phyloP scores from a whole-genome alignment of 2,888 invertebrate genomes.

The Rhimphoctona megacephalus region DNA sequence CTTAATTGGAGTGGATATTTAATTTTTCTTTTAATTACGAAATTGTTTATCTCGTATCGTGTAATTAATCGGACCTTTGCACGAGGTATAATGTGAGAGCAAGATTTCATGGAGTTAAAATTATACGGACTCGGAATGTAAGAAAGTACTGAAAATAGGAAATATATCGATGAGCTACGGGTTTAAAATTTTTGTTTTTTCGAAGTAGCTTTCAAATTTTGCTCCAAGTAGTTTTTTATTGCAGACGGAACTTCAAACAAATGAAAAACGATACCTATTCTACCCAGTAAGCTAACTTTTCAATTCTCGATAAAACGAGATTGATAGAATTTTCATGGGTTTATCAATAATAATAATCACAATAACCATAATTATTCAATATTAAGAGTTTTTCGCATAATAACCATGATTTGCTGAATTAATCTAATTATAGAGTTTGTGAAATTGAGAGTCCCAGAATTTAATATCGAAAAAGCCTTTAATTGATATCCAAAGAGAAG shows the following conservation, averaged over 20 bases:
- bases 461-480: not conserved
- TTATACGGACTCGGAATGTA: not conserved
- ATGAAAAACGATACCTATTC: too few species aligned
- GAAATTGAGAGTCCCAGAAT: not conserved
- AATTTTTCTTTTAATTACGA: conserved; percentile 3
- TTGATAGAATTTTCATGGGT: too few species aligned
- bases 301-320: too few species aligned
- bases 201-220: not conserved
- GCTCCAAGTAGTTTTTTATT: not conserved
- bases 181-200: not conserved
- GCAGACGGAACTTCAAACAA: not conserved
- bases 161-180: not conserved
- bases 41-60: not conserved
- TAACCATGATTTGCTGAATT: too few species aligned
- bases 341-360: too few species aligned
- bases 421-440: too few species aligned
- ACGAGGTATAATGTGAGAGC: not conserved
- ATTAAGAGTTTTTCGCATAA: too few species aligned
- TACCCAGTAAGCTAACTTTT: too few species aligned
- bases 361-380: too few species aligned
- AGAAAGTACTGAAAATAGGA: not conserved
- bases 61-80: not conserved
- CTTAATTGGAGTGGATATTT: conserved; percentile 17
- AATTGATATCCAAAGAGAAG: not conserved
- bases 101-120: not conserved